Conservation (phyloP, 2,888 invertebrate species). For the Oasisia sp. region DNA sequence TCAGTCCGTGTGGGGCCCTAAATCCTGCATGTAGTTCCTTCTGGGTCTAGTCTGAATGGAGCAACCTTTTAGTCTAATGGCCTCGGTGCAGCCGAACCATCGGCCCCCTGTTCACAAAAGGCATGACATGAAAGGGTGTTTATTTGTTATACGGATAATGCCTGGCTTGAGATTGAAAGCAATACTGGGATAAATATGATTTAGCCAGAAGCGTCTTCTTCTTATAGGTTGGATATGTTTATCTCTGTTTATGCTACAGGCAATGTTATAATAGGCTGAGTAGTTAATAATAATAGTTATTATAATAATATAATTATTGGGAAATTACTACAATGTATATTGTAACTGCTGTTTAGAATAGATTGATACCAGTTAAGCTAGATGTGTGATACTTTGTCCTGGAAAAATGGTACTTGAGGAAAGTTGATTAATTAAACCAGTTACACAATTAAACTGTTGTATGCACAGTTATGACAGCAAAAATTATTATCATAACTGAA, state of each 20-base stretch:
- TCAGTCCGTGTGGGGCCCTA: too few species aligned
- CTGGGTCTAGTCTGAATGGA: too few species aligned
- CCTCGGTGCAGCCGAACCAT: neutral
- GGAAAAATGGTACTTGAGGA: neutral
- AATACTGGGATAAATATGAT: neutral
- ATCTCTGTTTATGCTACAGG: neutral
- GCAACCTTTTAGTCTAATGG: conserved; percentile 3
- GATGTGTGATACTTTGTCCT: neutral
- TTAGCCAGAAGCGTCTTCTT: neutral
- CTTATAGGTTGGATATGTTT: neutral
- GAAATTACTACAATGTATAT: neutral
- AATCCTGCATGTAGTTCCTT: too few species aligned
- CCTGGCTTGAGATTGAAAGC: neutral
- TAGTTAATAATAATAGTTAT: neutral
- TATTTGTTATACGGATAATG: neutral
- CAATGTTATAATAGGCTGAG: neutral
- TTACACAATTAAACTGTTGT: too few species aligned
- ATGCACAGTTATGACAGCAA: too few species aligned
- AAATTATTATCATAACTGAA: too few species aligned
- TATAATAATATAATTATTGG: neutral
- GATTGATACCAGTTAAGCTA: neutral
- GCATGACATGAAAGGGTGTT: neutral
- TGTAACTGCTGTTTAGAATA: neutral
- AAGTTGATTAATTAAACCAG: too few species aligned
- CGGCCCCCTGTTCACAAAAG: neutral